A percentile compares a stretch with the other conserved stretches of the same genome.
phyloP scores from a whole-genome alignment of 2,113 vertebrate genomes.

The Heterocephalus glaber region DNA sequence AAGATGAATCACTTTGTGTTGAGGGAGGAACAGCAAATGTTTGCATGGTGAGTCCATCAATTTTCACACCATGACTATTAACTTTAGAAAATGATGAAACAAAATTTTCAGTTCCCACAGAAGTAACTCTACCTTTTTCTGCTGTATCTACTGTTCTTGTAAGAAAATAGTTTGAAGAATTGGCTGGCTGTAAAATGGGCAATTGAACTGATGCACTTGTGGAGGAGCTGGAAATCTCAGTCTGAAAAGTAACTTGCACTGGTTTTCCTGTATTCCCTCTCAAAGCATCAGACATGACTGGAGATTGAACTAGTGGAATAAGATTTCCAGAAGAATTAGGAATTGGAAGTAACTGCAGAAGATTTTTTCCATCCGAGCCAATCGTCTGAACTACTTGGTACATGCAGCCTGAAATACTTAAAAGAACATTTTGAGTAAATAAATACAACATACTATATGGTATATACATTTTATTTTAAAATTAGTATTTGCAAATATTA shows the following conservation, averaged over 20 bases:
- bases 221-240: conserved; percentile 76
- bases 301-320: conserved; percentile 81
- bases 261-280: conserved; percentile 74
- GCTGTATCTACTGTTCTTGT: conserved; percentile 82
- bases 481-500: conserved; percentile 62
- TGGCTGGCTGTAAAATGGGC: conserved; percentile 81
- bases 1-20: conserved; percentile 73
- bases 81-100: conserved; percentile 61
- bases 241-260: conserved; percentile 82
- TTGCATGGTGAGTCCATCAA: conserved; percentile 78
- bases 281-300: conserved; percentile 80
- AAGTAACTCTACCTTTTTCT: conserved; percentile 74
- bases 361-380: conserved; percentile 91
- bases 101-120: conserved; percentile 77
- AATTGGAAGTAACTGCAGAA: conserved; percentile 93
- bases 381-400: conserved; percentile 92
- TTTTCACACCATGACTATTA: conserved; percentile 77
- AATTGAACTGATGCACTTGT: conserved; percentile 80
- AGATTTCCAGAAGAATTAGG: conserved; percentile 87
- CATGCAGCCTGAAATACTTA: conserved; percentile 90
- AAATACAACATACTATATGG: conserved; percentile 78
- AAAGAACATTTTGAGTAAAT: conserved; percentile 81
- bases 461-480: conserved; percentile 79
- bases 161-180: conserved; percentile 83
- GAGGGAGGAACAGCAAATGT: conserved; percentile 67